These are phyloP conservation scores for Apostichopus japonicus DNA, from an alignment of 35 echinoderm and acorn worm species.

Conservation along the genomic window DNA sequence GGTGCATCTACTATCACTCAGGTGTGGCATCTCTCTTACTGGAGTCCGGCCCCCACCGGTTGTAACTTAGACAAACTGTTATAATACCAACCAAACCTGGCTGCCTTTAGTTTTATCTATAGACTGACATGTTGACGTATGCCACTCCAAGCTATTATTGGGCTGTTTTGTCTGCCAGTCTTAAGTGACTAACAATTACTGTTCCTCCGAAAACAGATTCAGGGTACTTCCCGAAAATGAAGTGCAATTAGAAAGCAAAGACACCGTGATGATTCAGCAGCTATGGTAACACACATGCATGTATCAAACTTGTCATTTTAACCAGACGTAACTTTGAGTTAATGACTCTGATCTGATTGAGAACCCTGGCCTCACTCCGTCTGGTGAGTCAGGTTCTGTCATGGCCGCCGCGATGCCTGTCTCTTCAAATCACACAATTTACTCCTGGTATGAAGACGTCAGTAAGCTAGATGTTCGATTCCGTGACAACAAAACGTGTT, in stretches of 20 bases:
- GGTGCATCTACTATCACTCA: neutral
- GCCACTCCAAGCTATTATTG: slow-evolving; percentile 22
- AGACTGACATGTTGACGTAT: too few relatives aligned
- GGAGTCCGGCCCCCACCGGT: neutral
- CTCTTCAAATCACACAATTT: slow-evolving; percentile 36
- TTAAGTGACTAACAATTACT: slow-evolving; percentile 54
- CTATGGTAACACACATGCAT: slow-evolving; percentile 23
- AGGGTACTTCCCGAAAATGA: slow-evolving; percentile 3
- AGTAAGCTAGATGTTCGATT: neutral
- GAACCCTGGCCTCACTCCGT: slow-evolving; percentile 4
- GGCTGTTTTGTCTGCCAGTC: slow-evolving; percentile 39
- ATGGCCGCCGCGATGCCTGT: neutral
- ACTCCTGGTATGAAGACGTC: slow-evolving; percentile 6
- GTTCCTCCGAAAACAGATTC: slow-evolving; percentile 1
- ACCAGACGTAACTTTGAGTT: slow-evolving; percentile 34
- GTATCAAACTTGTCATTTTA: slow-evolving; percentile 45
- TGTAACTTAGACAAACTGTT: neutral
- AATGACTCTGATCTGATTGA: slow-evolving; percentile 13
- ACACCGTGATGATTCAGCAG: slow-evolving; percentile 44
- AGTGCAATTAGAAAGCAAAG: slow-evolving; percentile 28
- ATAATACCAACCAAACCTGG: too few relatives aligned
- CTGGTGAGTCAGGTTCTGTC: slow-evolving; percentile 42
- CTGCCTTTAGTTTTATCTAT: too few relatives aligned
- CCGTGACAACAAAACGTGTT: slow-evolving; percentile 9
- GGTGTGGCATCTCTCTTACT: neutral